Percentiles rank a stretch among this genome's conserved stretches.
Conservation (phyloP, 2,797 vertebrate species). For the Eupleurogrammus muticus region DNA sequence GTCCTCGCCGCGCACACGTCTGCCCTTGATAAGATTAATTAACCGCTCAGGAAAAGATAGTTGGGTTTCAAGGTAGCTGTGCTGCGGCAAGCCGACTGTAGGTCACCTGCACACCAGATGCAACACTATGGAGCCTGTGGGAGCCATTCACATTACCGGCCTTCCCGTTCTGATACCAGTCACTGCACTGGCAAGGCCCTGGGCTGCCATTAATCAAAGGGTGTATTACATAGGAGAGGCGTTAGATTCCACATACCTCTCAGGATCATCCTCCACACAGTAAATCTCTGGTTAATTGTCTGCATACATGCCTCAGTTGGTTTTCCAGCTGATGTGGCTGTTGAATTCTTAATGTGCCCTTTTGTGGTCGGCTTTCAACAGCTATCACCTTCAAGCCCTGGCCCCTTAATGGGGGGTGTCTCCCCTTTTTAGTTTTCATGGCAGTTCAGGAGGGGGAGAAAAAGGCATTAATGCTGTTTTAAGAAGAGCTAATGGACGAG, state of each 20-base stretch:
- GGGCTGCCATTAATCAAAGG: slow-evolving; percentile 47
- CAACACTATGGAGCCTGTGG: slow-evolving; percentile 46
- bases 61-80: slow-evolving; percentile 43
- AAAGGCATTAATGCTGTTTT: slow-evolving; percentile 51
- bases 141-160: slow-evolving; percentile 41
- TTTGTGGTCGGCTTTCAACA: slow-evolving; percentile 66
- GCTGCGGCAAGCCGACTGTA: slow-evolving; percentile 5
- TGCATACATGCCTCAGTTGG: slow-evolving; percentile 55
- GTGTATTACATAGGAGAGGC: slow-evolving; percentile 24
- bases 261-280: slow-evolving; percentile 34
- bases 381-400: slow-evolving; percentile 65
- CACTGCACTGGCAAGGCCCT: slow-evolving; percentile 30
- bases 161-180: slow-evolving; percentile 40
- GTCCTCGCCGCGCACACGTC: slow-evolving; percentile 26
- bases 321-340: slow-evolving; percentile 67
- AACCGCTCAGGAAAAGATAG: slow-evolving; percentile 35
- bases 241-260: slow-evolving; percentile 36
- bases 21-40: slow-evolving; percentile 68
- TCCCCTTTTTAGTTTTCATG: slow-evolving; percentile 50
- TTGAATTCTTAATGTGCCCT: slow-evolving; percentile 81
- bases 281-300: slow-evolving; percentile 72
- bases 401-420: slow-evolving; percentile 53
- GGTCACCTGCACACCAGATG: slow-evolving; percentile 60
- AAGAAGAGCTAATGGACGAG: slow-evolving; percentile 55
- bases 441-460: slow-evolving; percentile 23